phyloP scores from a whole-genome alignment of 1,140 invertebrate species.

The Hylaeus volcanicus region DNA sequence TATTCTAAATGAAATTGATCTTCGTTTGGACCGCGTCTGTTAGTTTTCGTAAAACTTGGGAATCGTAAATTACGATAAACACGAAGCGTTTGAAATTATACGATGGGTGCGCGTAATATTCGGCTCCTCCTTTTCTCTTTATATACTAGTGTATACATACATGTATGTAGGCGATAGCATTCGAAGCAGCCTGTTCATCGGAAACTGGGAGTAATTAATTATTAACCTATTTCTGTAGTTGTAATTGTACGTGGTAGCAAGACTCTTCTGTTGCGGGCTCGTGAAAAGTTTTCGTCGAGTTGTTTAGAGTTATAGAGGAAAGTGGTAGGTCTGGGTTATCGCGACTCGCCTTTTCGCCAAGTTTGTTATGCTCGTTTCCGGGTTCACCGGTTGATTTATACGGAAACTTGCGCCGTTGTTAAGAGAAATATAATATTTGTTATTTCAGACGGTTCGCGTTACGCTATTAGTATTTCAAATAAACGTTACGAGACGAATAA shows the following conservation, averaged over 20 bases:
- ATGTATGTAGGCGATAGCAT: neutral
- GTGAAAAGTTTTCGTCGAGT: neutral
- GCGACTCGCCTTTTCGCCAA: neutral
- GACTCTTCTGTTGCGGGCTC: neutral
- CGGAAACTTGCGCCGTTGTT: neutral
- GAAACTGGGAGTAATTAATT: conserved; percentile 33
- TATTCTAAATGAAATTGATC: too few species aligned
- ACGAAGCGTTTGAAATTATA: too few species aligned
- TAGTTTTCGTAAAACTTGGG: too few species aligned
- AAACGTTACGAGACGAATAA: too few species aligned
- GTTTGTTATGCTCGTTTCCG: conserved; percentile 2
- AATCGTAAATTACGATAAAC: too few species aligned
- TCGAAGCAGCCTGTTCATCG: neutral
- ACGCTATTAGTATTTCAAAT: too few species aligned
- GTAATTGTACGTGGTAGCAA: neutral
- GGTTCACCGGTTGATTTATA: neutral
- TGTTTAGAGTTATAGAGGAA: neutral
- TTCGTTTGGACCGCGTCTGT: too few species aligned
- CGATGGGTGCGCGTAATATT: too few species aligned
- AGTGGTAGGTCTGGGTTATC: neutral
- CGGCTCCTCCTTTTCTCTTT: too few species aligned
- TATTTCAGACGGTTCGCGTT: neutral
- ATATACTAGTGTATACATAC: too few species aligned
- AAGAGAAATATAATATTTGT: neutral
- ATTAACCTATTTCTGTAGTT: conserved; percentile 17